Base-by-base conservation (phyloP, 2,888 invertebrate species). In the Fragum fragum region DNA sequence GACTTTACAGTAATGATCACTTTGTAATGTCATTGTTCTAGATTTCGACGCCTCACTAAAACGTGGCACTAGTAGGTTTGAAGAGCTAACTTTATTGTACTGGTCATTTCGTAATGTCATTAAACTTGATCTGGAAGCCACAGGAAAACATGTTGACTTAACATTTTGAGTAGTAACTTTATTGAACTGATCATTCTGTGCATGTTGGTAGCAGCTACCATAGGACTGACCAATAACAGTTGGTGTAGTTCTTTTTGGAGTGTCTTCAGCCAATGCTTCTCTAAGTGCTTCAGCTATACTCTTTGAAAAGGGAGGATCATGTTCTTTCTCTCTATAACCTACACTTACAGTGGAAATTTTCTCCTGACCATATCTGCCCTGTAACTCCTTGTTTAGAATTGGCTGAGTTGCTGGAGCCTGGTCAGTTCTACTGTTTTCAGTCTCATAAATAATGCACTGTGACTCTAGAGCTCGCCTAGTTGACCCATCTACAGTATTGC, bases 391-490 rank as follows among this genome's bases (percentile, higher is more conserved):
- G 7, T 59, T 3, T 36, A 36, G 32, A 36, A 3, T 36, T 36
- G 32, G 32, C 32, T 36, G 32, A 36, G 9, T 3, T 36, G 32
- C 9, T 36, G 32, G 9, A 36, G 32, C 32, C 32, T 36, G 32
- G 32, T 36, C 9, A 9, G 9, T 36, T 36, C 32, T 36, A 9
- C 32, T 36, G 32, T 36, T 36, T 9, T 36, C 2, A 47, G 47
- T 9, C n/a, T 47, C 47, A n/a, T 47, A 2, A 47, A 47, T 47
- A 5, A 47, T 32, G 28, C 61, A 61, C 14, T 61, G 61, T n/a
- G 61, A 61, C n/a, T 61, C 61, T 61, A 61, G 18, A 16, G 61
- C 61, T n/a, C 61, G 26, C 28, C 61, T 32, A 18, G 61, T 61
- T 14, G 29, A 32, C 14, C 61, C 61, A n/a, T 61, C 61, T 16